Base-by-base conservation (phyloP, 1,140 invertebrate species). In the Drosophila neocordata region DNA sequence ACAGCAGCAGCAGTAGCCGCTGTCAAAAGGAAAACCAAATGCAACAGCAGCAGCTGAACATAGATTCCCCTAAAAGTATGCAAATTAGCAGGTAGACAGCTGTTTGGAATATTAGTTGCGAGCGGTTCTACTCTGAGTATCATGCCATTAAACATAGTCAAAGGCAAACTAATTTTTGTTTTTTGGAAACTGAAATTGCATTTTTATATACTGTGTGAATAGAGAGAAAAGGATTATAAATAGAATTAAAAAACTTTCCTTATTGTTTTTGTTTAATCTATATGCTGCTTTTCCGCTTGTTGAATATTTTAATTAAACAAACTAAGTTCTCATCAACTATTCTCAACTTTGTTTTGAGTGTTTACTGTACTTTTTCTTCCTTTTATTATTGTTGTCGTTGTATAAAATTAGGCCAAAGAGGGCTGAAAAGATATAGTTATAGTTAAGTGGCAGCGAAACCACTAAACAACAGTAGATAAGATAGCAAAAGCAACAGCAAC, bases 371-470 rank as follows among this genome's bases (percentile, higher is more conserved):
- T 56, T 35, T 18, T 5, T 8, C 9, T 9, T 24, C 13, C 15
- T 20, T 20, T 31, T 15, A 4, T 8, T 52, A 13, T 38, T 24
- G 31, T n/a, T 64, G 59, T 31, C 0, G 24, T 20, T 8, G 27
- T 58, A 13, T 24, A 63, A 31, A 41, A 52, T 9, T 6, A 13
- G 20, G 8, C 5, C 11, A 20, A 18, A n/a, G 44, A 52, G 22
- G 8, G 20, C 0, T 18, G 51, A 8, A 31, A 31, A 27, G 12
- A 48, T 48, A 4, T 15, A 48, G 60, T 20, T 55, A 34, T 15
- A 60, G 73, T 53, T 85, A 85, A 84, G 56, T 77, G 73, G 63
- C 79, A 79, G 66, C 48, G 58, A 61, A 79, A 57, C 55, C 59
- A 65, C 61, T 48, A 65, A 74, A 71, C 69, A 52, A 38, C 44